Evolutionary conservation across 2,888 invertebrate species (phyloP), one percentile per base, ranked within the genome.

Genomic region (Scaptomyza cyrtandrae): DNA sequence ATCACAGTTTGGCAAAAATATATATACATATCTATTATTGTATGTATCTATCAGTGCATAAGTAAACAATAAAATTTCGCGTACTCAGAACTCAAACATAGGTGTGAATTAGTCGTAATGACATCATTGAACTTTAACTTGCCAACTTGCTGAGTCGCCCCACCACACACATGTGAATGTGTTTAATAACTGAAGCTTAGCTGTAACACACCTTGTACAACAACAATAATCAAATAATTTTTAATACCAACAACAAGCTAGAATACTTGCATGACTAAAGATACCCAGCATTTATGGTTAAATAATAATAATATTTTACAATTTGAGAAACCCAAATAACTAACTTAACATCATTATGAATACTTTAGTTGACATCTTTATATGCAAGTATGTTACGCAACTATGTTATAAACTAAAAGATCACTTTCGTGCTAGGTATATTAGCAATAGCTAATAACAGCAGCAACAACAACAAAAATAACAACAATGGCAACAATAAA

Each of bases 81-180:
- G 62, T 86, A 78, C 74, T 71, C 68, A 78, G 88, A 82, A 88
- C 67, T 86, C 88, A 88, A 84, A 80, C 77, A 79, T 83, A 88
- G 85, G 89, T 88, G 88, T 88, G 89, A 86, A 86, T 88, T 84
- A 88, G 86, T 81, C 74, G 81, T 88, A 85, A 85, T 88, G 85
- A 85, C 85, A 88, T 85, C 85, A 85, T 84, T 85, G 87, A 88
- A 85, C 85, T 88, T 85, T 88, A 84, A 88, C 88, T 84, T 71
- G 83, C 70, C 72, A 88, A 69, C 71, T 73, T 61, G 66, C 45
- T 68, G 78, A 80, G 78, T 70, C 58, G 59, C 56, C 55, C 64
- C 53, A 19, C 52, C 48, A 55, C 66, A 71, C 59, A 59, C 27
- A 39, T 62, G 44, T 52, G 41, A 35, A 31, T 53, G 44, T 46